Conservation (phyloP, 2,113 vertebrate species). For the Emydocephalus ijimae region DNA sequence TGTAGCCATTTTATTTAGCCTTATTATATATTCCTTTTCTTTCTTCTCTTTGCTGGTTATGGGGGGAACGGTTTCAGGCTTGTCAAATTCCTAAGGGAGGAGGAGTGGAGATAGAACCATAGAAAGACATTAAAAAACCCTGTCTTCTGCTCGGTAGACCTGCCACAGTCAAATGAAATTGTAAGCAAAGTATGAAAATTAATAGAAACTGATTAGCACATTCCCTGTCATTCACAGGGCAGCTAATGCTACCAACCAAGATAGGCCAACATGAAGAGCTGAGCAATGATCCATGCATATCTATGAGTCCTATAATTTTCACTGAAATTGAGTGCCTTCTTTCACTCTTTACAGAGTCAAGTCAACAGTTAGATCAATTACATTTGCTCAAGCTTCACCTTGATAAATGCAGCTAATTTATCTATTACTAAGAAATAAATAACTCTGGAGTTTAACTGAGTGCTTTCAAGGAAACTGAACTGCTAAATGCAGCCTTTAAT, state of each 20-base stretch:
- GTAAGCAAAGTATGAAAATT: neutral
- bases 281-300: neutral
- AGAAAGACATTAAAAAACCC: neutral
- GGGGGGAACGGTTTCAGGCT: too few species aligned
- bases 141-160: neutral
- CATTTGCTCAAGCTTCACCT: neutral
- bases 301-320: neutral
- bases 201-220: neutral
- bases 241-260: neutral
- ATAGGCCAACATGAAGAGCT: neutral
- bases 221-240: neutral
- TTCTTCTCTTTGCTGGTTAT: too few species aligned
- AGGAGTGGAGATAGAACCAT: neutral
- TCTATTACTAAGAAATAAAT: neutral
- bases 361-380: slow-evolving; percentile 25
- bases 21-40: too few species aligned
- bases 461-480: slow-evolving; percentile 16
- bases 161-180: neutral
- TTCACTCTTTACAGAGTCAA: neutral
- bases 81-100: too few species aligned
- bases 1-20: too few species aligned
- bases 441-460: slow-evolving; percentile 17
- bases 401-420: slow-evolving; percentile 1
- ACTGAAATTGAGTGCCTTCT: neutral
- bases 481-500: slow-evolving; percentile 1